Base-by-base conservation (phyloP, 2,888 invertebrate genomes). In the Myopa tessellatipennis region DNA sequence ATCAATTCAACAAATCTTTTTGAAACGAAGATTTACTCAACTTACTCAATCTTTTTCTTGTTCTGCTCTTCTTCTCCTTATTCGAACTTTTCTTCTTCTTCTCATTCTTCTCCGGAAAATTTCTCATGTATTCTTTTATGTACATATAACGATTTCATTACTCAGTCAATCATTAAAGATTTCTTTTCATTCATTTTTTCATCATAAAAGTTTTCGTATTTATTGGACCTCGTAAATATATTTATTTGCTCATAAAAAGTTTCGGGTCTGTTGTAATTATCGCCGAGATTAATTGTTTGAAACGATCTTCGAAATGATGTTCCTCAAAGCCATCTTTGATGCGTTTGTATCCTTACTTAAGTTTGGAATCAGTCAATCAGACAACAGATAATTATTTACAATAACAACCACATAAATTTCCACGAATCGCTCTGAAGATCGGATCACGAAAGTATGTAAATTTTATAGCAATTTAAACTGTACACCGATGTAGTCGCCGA, bases 271-370 rank as follows among this genome's bases (percentile, higher is more conserved):
- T 40, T 16, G 45, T 60, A 74, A 74, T 74, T 74, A 74, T 52
- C 73, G 36, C 65, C 45, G 3, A 63, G 74, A 74, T 74, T 65
- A 74, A 74, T 74, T 74, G 74, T 16, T 52, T 26, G 26, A 52
- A 63, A 73, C 73, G 73, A 63, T 61, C 45, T 36, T 34, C 70
- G 26, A 26, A 26, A 26, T 26, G 26, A 26, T 26, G 26, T 26
- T 26, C 26, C 26, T 26, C 26, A 26, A 26, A 55, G 18, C 14
- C 45, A 45, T 45, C 10, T 10, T 45, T 45, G 7, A 45, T 45
- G 6, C 45, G 7, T 45, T 10, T 45, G 3, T 10, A 58, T 36
- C 5, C 52, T 34, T 8, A 45, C 18, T 38, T 26, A 40, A 26
- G 18, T 52, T 18, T 5, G 26, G 45, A 63, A 16, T n/a, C 26